Conservation (phyloP, 2,113 vertebrate species). For the Apus apus region DNA sequence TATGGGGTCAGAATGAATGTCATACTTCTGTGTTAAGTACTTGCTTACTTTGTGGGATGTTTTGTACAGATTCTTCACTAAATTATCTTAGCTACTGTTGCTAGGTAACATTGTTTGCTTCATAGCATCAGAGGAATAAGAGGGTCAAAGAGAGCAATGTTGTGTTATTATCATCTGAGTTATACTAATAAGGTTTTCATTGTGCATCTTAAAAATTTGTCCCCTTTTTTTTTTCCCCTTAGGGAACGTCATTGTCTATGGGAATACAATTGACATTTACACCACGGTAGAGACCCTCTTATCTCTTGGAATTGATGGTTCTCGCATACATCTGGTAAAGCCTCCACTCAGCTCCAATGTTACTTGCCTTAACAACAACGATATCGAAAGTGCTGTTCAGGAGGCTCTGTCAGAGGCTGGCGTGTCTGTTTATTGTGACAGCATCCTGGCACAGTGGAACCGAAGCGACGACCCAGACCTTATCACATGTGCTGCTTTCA, state of each 20-base stretch:
- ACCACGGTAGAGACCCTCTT: slow-evolving; percentile 82
- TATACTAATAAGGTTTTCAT: slow-evolving; percentile 72
- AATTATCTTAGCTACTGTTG: slow-evolving; percentile 81
- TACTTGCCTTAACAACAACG: slow-evolving; percentile 72
- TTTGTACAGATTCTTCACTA: slow-evolving; percentile 78
- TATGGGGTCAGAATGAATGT: slow-evolving; percentile 66
- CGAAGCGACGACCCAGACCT: slow-evolving; percentile 62
- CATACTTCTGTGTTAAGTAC: slow-evolving; percentile 73
- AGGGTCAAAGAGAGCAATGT: slow-evolving; percentile 74
- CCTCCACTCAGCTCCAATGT: slow-evolving; percentile 33
- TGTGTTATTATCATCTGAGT: slow-evolving; percentile 70
- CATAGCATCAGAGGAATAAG: slow-evolving; percentile 76
- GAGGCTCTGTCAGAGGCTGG: slow-evolving; percentile 50
- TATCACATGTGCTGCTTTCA: slow-evolving; percentile 81
- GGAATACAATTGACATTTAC: slow-evolving; percentile 84
- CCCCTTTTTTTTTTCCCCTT: neutral
- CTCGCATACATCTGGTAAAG: slow-evolving; percentile 82
- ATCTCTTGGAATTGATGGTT: slow-evolving; percentile 78
- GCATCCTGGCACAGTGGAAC: slow-evolving; percentile 83
- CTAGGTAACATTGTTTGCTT: slow-evolving; percentile 80
- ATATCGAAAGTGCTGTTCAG: slow-evolving; percentile 64
- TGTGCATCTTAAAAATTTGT: slow-evolving; percentile 44
- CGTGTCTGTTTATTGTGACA: slow-evolving; percentile 72
- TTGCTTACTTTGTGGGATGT: slow-evolving; percentile 80
- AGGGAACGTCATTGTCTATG: slow-evolving; percentile 90